Conservation (phyloP, 2,797 vertebrate species). For the Crossoptilon crossoptilon region DNA sequence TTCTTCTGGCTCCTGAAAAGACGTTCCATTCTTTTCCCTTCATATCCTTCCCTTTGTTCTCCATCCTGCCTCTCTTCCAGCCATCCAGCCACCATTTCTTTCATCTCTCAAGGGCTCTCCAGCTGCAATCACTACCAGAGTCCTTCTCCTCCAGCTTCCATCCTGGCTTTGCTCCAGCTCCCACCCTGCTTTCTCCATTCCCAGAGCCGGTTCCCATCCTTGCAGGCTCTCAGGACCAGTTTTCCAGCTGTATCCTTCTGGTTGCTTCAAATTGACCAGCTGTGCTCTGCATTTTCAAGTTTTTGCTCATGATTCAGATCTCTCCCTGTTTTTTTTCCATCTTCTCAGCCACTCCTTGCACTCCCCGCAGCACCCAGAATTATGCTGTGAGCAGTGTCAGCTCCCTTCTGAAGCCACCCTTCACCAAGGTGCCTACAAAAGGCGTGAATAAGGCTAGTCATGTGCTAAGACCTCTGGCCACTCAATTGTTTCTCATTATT, state of each 20-base stretch:
- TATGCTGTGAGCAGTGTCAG: not conserved
- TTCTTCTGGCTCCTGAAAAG: not conserved
- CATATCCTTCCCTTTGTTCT: not conserved
- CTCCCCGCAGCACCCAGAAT: not conserved
- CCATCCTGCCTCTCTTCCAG: not conserved
- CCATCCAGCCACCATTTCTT: not conserved
- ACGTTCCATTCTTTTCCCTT: not conserved
- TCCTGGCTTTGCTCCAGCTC: not conserved
- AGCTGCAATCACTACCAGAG: not conserved
- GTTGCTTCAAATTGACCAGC: not conserved
- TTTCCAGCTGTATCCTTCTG: not conserved
- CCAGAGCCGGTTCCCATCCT: not conserved
- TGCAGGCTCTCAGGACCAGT: not conserved
- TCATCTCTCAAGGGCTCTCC: not conserved
- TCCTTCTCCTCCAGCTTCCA: not conserved
- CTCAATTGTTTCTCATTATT: conserved; percentile 46
- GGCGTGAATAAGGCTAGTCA: conserved; percentile 63
- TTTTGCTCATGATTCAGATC: not conserved
- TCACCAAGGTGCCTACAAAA: conserved; percentile 38
- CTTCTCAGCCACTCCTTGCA: not conserved
- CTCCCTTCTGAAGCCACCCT: not conserved
- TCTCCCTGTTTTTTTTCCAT: rapidly evolving
- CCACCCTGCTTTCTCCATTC: not conserved
- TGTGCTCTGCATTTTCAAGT: not conserved
- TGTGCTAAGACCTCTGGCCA: conserved; percentile 42